phyloP scores from a whole-genome alignment of 1,140 invertebrate species.

The Lutraria rhynchaena region DNA sequence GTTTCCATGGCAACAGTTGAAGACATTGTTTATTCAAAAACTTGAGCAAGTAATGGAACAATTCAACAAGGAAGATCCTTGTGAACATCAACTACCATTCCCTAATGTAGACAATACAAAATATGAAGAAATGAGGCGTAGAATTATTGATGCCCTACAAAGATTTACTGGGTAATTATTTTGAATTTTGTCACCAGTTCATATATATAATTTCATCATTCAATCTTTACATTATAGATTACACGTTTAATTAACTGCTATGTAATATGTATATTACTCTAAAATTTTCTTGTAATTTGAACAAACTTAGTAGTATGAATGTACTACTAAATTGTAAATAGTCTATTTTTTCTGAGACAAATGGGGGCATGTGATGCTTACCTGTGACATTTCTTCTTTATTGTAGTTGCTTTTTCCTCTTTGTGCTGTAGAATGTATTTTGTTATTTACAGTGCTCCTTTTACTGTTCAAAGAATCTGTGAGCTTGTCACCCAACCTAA shows the following conservation, averaged over 20 bases:
- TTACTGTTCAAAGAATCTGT: constrained; percentile 97
- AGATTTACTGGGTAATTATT: constrained; percentile 83
- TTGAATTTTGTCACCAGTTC: no score
- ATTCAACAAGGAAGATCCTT: constrained; percentile 91
- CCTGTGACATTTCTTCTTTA: no score
- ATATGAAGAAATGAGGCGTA: constrained; percentile 93
- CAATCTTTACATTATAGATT: no score
- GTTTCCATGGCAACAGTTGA: constrained; percentile 95
- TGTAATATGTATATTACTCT: no score
- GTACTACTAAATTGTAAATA: no score
- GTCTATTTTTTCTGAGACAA: no score
- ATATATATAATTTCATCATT: no score
- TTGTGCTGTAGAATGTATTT: constrained; percentile 18
- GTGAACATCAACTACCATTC: constrained; percentile 89
- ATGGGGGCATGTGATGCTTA: no score
- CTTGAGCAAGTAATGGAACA: constrained; percentile 92
- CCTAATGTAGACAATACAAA: constrained; percentile 96
- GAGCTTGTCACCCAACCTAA: constrained; percentile 94
- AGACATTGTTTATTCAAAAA: constrained; percentile 93
- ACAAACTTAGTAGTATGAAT: no score
- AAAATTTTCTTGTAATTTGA: no score
- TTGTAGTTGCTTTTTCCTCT: no score
- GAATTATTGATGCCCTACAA: constrained; percentile 92
- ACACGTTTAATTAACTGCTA: no score
- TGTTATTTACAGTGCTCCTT: constrained; percentile 92